Evolutionary conservation across 1,140 invertebrate genomes (phyloP).

Genomic region (Hycleus cichorii): DNA sequence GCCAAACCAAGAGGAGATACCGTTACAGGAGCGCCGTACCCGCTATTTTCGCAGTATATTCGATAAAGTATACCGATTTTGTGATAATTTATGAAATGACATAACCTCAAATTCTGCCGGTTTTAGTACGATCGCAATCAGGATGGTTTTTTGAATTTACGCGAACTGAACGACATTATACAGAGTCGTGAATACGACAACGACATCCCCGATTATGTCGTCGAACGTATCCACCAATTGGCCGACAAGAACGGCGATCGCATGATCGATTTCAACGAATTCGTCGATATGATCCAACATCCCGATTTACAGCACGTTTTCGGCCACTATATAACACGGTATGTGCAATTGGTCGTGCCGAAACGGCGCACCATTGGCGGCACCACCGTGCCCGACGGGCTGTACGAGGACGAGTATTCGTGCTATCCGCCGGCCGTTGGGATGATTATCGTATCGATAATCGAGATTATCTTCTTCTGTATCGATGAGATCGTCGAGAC

Average conservation of each 20-base stretch:
- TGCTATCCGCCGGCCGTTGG: conserved; percentile 78
- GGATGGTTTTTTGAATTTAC: conserved; percentile 63
- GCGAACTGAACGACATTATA: conserved; percentile 57
- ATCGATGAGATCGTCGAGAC: conserved; percentile 23
- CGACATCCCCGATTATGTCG: conserved; percentile 62
- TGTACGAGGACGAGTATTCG: conserved; percentile 76
- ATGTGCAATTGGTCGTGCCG: conserved; percentile 28
- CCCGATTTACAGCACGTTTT: conserved; percentile 54
- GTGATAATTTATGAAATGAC: not conserved
- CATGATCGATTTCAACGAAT: conserved; percentile 68
- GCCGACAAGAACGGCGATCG: conserved; percentile 68
- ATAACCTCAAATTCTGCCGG: not conserved
- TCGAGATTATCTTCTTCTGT: conserved; percentile 59
- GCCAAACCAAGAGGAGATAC: not conserved
- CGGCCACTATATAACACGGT: conserved; percentile 41
- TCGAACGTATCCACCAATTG: conserved; percentile 60
- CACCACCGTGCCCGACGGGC: conserved; percentile 49
- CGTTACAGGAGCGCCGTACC: not conserved
- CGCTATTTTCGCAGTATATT: not conserved
- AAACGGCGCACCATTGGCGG: conserved; percentile 34
- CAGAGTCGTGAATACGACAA: conserved; percentile 55
- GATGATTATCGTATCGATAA: conserved; percentile 67
- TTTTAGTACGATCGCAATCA: conserved; percentile 65
- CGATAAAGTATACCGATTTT: not conserved
- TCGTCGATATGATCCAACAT: conserved; percentile 65